Base-by-base conservation (phyloP, 2,888 invertebrate species). In the Sialis lutaria region DNA sequence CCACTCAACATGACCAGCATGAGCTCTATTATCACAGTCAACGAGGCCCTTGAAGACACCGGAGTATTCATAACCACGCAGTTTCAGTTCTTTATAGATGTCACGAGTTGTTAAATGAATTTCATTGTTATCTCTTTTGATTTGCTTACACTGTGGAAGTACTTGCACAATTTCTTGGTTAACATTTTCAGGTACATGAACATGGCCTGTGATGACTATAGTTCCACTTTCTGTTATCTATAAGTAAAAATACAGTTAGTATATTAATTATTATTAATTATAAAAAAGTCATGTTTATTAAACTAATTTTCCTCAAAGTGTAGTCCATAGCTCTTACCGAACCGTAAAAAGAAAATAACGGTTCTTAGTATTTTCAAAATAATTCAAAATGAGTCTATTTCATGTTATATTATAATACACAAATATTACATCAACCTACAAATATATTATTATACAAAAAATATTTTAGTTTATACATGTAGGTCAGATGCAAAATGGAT, bases 161-260 rank as follows among this genome's bases (percentile, higher is more conserved):
- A 22, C 22, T 1, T 68, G 65, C 2, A 73, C 60, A 58, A 70
- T 70, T 49, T 74, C 70, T 48, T 72, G 69, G 0, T 73, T 73
- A 0, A 72, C 69, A 41, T 74, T 68, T 54, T 72, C 69, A 49
- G 75, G 71, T 2, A 70, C 69, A 45, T 73, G 74, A 45, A 86
- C 75, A 12, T 65, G 70, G 33, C 87, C 87, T 0, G 80, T 80
- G 1, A 81, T 80, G 30, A 87, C 74, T 0, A 81, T 72, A 0
- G 74, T 74, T 4, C 76, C 76, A 4, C 77, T 75, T 60, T 84
- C 82, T 1, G 79, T 73, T 40, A 82, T 71, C 74, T 79, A 58
- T 34, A 60, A 22, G 22, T 22, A 22, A 22, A 22, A 22, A 22
- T 22, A 22, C 22, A n/a, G n/a, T n/a, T n/a, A n/a, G n/a, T n/a